These are phyloP conservation scores for Acomys russatus DNA, from an alignment of 2,797 vertebrate species.

Conservation along the genomic window DNA sequence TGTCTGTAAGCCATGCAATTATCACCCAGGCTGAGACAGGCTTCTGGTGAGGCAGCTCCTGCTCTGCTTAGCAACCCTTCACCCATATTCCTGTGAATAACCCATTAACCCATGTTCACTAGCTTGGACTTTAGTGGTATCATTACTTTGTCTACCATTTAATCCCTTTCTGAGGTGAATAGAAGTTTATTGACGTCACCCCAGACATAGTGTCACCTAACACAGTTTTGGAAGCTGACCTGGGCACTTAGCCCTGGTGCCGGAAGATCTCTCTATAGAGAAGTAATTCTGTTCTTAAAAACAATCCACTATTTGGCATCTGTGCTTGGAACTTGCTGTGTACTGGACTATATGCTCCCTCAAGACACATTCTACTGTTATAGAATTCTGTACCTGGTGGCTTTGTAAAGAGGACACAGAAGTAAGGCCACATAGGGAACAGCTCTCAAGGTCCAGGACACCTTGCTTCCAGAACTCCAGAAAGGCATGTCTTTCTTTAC, in stretches of 20 bases:
- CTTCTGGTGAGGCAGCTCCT: neutral
- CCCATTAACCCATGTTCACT: too few species aligned
- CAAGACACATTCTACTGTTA: neutral
- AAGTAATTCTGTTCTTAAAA: neutral
- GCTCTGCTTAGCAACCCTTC: neutral
- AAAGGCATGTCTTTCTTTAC: accelerated
- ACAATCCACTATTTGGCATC: accelerated
- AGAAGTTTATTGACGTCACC: neutral
- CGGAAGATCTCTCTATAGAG: accelerated
- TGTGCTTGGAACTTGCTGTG: accelerated
- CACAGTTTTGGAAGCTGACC: accelerated
- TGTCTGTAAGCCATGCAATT: too few species aligned
- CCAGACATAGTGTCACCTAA: neutral
- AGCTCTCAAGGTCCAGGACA: too few species aligned
- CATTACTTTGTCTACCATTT: neutral
- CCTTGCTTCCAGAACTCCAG: too few species aligned
- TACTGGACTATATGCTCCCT: accelerated
- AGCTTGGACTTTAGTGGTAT: neutral
- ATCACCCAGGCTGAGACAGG: neutral
- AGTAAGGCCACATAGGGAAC: too few species aligned
- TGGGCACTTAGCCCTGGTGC: neutral
- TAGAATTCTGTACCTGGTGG: neutral
- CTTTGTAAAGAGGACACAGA: neutral
- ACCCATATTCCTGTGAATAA: too few species aligned
- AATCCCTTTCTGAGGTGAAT: neutral